Base-by-base conservation (phyloP, 2,797 vertebrate genomes). In the Cichlasoma orientale region DNA sequence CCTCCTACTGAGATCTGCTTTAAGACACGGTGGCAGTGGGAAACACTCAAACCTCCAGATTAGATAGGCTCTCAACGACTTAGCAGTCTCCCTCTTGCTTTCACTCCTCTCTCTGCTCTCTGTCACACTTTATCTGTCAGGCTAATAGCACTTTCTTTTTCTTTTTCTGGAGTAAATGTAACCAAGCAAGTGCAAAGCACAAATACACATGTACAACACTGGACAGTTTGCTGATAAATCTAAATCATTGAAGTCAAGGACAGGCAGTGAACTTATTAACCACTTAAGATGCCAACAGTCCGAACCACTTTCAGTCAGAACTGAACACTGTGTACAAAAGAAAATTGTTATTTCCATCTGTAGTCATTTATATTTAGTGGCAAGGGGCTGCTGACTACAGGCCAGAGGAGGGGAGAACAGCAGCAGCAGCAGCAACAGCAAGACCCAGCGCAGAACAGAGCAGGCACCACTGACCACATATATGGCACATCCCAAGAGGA, bases 1-100 rank as follows among this genome's bases (percentile, higher is more conserved):
- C 92, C 91, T 94, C 88, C 92, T 92, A 92, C 92, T 83, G 92
- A 93, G 91, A 91, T 94, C 82, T 89, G 91, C 88, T 90, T 82
- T 88, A 94, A 93, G 92, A 94, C 88, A 89, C 23, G 81, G 87
- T 90, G 87, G 82, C 85, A 74, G 84, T 75, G 78, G 90, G 82
- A 88, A 90, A 89, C 87, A 80, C 83, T 89, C 85, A 79, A 92
- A 89, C 90, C 92, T 86, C 88, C 85, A 89, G 91, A 92, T 93
- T 94, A 93, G 87, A 82, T 78, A 77, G 69, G 75, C 88, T 91
- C 82, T 84, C 87, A 88, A 23, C 55, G 85, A 90, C 86, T 90
- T 90, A 90, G 76, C 52, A 0, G 69, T 9, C 27, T 76, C 70
- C 54, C 82, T 82, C 72, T 84, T 44, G 56, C 71, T 84, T 47